Conservation (phyloP, 37 sponge, comb jelly and placozoan species). For the Lycopodina hypogea region DNA sequence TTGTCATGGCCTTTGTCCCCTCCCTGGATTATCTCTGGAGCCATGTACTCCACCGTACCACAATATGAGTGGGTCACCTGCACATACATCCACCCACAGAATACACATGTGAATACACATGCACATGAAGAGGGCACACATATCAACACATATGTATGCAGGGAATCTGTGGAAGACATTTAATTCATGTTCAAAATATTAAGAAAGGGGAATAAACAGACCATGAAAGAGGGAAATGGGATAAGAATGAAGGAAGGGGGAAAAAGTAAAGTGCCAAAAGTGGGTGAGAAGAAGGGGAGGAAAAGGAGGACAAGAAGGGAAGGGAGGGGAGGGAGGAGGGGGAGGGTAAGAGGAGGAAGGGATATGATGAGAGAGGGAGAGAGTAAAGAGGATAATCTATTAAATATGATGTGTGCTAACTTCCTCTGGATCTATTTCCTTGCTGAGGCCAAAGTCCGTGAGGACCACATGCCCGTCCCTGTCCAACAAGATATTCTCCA, state of each 20-base stretch:
- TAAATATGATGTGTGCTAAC: slow-evolving; percentile 2
- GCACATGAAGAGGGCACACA: slow-evolving; percentile 2
- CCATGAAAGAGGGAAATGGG: not conserved
- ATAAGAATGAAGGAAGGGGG: not conserved
- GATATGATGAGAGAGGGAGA: not conserved
- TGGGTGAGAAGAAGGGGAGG: not conserved
- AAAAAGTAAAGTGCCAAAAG: no score
- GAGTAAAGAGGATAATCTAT: not conserved
- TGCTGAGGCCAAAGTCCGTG: slow-evolving; percentile 97
- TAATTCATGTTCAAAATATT: no score
- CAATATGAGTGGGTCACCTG: slow-evolving; percentile 92
- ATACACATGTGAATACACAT: slow-evolving; percentile 20
- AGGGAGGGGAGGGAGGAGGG: not conserved
- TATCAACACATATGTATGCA: not conserved
- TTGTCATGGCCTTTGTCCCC: slow-evolving; percentile 63
- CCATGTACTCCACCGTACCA: slow-evolving; percentile 99
- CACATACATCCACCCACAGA: slow-evolving; percentile 14
- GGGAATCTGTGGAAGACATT: no score
- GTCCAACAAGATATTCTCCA: slow-evolving; percentile 94
- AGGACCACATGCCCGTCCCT: slow-evolving; percentile 88
- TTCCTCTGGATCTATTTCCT: slow-evolving; percentile 73
- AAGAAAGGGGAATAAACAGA: not conserved
- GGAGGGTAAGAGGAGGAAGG: not conserved
- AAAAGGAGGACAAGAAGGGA: not conserved
- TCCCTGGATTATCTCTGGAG: slow-evolving; percentile 88